These are phyloP conservation scores for Metaphire vulgaris DNA, from an alignment of 1,140 invertebrate genomes.

Conservation along the genomic window DNA sequence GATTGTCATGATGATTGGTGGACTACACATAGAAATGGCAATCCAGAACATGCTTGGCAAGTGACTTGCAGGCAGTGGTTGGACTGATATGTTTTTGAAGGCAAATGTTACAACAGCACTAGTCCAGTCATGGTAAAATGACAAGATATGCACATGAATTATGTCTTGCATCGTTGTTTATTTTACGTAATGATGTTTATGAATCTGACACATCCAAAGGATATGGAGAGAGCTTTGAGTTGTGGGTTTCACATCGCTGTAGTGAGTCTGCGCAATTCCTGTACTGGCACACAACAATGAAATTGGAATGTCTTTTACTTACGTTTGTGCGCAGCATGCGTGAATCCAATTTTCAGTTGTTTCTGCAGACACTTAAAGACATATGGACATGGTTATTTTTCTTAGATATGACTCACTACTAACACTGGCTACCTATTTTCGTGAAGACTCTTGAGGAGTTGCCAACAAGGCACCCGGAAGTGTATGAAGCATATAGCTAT, in stretches of 20 bases:
- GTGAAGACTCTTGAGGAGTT: slow-evolving; percentile 18
- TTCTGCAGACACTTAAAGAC: slow-evolving; percentile 1
- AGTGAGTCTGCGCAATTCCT: not conserved
- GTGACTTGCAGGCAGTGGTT: slow-evolving; percentile 32
- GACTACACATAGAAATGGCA: slow-evolving; percentile 36
- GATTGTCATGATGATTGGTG: slow-evolving; percentile 36
- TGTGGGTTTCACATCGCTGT: not conserved
- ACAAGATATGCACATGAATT: slow-evolving; percentile 1
- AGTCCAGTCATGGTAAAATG: not conserved
- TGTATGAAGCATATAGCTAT: slow-evolving; percentile 21
- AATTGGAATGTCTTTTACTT: not conserved
- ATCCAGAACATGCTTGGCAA: slow-evolving; percentile 33
- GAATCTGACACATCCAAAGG: not conserved
- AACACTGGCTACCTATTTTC: slow-evolving; percentile 27
- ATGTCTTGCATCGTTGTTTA: not conserved
- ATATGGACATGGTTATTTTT: slow-evolving; percentile 30
- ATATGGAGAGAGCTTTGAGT: not conserved
- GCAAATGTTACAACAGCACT: not conserved
- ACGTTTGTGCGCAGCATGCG: not conserved
- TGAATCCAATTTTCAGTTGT: not conserved
- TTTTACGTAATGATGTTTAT: not conserved
- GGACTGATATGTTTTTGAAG: slow-evolving; percentile 27
- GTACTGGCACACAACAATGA: not conserved
- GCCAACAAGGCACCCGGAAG: not conserved
- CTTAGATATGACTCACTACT: slow-evolving; percentile 28